Percentiles rank a stretch among this genome's conserved stretches.
These are phyloP conservation scores for Acleris holmiana DNA, from an alignment of 2,888 invertebrate species.

Conservation along the genomic window DNA sequence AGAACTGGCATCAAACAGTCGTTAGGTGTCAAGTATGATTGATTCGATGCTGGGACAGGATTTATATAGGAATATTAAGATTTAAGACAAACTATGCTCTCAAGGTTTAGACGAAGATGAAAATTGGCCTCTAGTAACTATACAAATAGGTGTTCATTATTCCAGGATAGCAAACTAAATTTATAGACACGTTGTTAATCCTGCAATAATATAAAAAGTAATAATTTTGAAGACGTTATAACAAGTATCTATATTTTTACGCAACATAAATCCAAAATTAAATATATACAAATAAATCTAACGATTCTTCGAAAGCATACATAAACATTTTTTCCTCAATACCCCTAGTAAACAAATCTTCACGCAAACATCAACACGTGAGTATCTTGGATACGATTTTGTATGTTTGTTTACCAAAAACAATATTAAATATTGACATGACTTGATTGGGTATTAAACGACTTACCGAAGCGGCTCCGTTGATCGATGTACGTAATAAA, in stretches of 20 bases:
- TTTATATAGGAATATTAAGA: neutral
- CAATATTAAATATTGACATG: constrained; percentile 12
- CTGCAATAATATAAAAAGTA: no score
- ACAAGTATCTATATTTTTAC: no score
- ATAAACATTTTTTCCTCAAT: neutral
- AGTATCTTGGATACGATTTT: constrained; percentile 2
- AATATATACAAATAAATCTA: no score
- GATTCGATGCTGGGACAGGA: neutral
- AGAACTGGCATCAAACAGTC: constrained; percentile 22
- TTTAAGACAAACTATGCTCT: no score
- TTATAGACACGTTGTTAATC: no score
- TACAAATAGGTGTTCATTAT: no score
- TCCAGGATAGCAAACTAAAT: no score
- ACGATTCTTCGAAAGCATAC: neutral
- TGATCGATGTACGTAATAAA: constrained; percentile 12
- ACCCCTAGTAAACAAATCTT: constrained; percentile 6
- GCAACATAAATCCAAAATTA: no score
- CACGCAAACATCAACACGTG: neutral
- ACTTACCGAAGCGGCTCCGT: neutral
- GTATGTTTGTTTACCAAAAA: constrained; percentile 2
- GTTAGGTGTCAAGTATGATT: constrained; percentile 19
- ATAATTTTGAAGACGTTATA: no score
- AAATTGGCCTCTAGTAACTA: no score
- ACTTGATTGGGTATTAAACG: constrained; percentile 4
- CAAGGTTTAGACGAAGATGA: no score